Percentiles rank a stretch among this genome's conserved stretches.
These are phyloP conservation scores for Heptranchias perlo DNA, from an alignment of 2,113 vertebrate species.

Conservation along the genomic window DNA sequence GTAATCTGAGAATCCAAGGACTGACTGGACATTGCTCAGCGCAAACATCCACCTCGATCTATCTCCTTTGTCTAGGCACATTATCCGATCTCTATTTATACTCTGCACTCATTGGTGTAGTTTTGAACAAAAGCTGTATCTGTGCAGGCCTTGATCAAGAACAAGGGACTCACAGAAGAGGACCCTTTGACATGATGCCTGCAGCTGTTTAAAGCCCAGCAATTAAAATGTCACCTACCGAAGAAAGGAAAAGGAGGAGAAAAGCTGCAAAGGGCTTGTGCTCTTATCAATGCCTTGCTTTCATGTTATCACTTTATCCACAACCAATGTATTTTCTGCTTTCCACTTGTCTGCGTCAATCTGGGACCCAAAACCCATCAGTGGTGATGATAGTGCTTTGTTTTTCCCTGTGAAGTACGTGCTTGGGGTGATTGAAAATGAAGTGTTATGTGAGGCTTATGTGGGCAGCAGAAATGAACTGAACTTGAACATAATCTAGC, in stretches of 20 bases:
- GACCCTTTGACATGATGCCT: conserved; percentile 44
- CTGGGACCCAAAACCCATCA: conserved; percentile 21
- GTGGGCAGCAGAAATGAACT: conserved; percentile 42
- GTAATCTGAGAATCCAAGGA: conserved; percentile 63
- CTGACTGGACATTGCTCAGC: conserved; percentile 66
- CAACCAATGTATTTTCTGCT: conserved; percentile 28
- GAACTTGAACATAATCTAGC: conserved; percentile 49
- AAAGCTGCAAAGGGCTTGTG: conserved; percentile 28
- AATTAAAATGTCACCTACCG: conserved; percentile 28
- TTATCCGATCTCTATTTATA: conserved; percentile 45
- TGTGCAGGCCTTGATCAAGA: conserved; percentile 50
- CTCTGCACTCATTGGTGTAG: conserved; percentile 39
- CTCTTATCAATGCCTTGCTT: conserved; percentile 21
- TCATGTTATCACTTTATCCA: conserved; percentile 19
- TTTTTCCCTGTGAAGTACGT: conserved; percentile 44
- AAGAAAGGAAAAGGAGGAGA: conserved; percentile 7
- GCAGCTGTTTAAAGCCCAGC: conserved; percentile 40
- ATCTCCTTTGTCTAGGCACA: conserved; percentile 48
- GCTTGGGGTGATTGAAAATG: conserved; percentile 43
- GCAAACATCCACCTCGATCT: conserved; percentile 44
- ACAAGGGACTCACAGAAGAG: conserved; percentile 47
- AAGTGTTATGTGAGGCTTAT: conserved; percentile 41
- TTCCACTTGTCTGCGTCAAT: conserved; percentile 20
- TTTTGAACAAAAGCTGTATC: conserved; percentile 49
- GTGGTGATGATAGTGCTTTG: conserved; percentile 46